These are phyloP conservation scores for Halictus rubicundus DNA, from an alignment of 1,140 invertebrate genomes.

Conservation along the genomic window DNA sequence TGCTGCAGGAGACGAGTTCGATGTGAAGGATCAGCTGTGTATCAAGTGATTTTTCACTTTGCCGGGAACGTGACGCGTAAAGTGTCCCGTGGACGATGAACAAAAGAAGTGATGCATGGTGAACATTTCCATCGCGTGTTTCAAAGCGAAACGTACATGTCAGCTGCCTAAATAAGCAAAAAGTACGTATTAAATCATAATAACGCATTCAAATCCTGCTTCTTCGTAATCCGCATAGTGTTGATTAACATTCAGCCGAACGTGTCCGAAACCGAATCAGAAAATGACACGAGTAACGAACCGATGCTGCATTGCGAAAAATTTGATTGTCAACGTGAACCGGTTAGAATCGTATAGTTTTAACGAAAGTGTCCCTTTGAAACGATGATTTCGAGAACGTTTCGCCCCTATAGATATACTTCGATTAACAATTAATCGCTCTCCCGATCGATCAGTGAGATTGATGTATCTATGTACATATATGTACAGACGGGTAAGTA, in stretches of 20 bases:
- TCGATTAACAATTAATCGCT: not conserved
- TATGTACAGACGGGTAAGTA: not conserved
- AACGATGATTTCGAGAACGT: not conserved
- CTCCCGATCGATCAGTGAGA: not conserved
- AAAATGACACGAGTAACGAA: not conserved
- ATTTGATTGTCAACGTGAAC: not conserved
- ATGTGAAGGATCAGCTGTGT: not conserved
- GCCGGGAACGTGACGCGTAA: not conserved
- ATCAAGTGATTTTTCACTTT: not conserved
- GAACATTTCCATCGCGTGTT: not conserved
- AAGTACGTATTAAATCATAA: slow-evolving; percentile 24
- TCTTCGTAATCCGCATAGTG: not conserved
- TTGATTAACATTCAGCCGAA: not conserved
- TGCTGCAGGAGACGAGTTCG: not conserved
- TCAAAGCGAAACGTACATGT: not conserved
- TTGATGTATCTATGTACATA: not conserved
- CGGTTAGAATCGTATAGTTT: not conserved
- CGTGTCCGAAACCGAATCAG: not conserved
- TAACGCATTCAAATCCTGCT: not conserved
- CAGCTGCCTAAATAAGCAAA: slow-evolving; percentile 15
- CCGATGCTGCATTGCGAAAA: slow-evolving; percentile 12
- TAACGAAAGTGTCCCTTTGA: not conserved
- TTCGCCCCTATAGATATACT: not conserved
- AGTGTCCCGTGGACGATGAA: not conserved
- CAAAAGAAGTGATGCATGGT: slow-evolving; percentile 1